phyloP scores from a whole-genome alignment of 2,888 invertebrate genomes.

The Antheraea yamamai region DNA sequence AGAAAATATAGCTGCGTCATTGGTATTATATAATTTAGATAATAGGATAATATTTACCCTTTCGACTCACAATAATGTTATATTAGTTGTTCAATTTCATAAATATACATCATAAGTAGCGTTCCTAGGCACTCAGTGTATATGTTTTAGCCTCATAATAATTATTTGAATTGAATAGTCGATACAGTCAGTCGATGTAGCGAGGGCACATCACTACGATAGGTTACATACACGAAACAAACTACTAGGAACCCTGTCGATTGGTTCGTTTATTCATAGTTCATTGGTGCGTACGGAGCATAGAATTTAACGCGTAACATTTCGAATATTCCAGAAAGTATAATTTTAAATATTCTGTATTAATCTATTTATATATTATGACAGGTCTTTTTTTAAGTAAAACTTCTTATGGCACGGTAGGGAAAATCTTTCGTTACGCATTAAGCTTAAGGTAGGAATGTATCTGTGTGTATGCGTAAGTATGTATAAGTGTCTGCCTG shows the following conservation, averaged over 20 bases:
- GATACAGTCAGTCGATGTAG: conserved; percentile 55
- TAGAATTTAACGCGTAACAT: neutral
- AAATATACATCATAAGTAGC: conserved; percentile 78
- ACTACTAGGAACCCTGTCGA: conserved; percentile 39
- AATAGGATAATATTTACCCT: conserved; percentile 70
- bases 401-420: too few relatives aligned
- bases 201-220: conserved; percentile 51
- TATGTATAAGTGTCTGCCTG: too few relatives aligned
- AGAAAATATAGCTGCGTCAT: conserved; percentile 66
- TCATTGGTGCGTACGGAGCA: conserved; percentile 1
- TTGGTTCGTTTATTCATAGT: conserved; percentile 10
- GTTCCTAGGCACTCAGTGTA: conserved; percentile 75
- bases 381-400: too few relatives aligned
- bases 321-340: neutral
- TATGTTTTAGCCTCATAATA: conserved; percentile 65
- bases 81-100: conserved; percentile 70
- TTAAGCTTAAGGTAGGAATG: too few relatives aligned
- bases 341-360: neutral
- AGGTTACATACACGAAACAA: conserved; percentile 35
- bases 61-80: conserved; percentile 78
- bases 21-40: conserved; percentile 57
- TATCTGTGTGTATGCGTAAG: too few relatives aligned
- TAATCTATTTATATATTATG: neutral
- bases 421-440: too few relatives aligned
- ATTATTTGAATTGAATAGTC: conserved; percentile 35